phyloP scores from a whole-genome alignment of 2,797 vertebrate species.

The Aldrovandia affinis region DNA sequence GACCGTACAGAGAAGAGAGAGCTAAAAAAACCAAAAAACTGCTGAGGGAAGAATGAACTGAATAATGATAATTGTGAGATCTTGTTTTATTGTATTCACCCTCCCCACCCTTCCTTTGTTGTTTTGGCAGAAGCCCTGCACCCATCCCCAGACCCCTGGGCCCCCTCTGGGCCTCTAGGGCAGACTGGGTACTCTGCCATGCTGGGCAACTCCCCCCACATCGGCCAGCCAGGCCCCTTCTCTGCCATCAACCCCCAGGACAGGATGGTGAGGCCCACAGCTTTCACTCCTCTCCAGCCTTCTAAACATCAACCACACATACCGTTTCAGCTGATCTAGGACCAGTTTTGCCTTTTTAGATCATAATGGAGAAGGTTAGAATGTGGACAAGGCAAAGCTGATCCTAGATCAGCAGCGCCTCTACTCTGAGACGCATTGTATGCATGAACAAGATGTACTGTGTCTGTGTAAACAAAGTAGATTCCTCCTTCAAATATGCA shows the following conservation, averaged over 20 bases:
- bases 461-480: too few species aligned
- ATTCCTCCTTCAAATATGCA: too few species aligned
- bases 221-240: constrained; percentile 83
- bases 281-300: not conserved
- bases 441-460: too few species aligned
- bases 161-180: constrained; percentile 75
- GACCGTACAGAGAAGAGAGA: too few species aligned
- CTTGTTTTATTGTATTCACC: constrained; percentile 26
- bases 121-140: constrained; percentile 81
- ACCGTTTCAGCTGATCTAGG: not conserved
- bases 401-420: not conserved
- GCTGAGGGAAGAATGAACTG: not conserved
- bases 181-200: constrained; percentile 87
- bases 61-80: not conserved
- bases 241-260: constrained; percentile 91
- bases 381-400: not conserved
- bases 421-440: too few species aligned
- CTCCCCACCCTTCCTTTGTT: not conserved
- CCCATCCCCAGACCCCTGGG: constrained; percentile 86
- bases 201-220: constrained; percentile 84
- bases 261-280: constrained; percentile 84
- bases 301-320: not conserved
- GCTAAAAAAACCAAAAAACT: too few species aligned
- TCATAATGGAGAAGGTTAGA: too few species aligned
- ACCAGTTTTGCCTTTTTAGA: too few species aligned